These are phyloP conservation scores for Bujurquina vittata DNA, from an alignment of 2,113 vertebrate species.

Conservation along the genomic window DNA sequence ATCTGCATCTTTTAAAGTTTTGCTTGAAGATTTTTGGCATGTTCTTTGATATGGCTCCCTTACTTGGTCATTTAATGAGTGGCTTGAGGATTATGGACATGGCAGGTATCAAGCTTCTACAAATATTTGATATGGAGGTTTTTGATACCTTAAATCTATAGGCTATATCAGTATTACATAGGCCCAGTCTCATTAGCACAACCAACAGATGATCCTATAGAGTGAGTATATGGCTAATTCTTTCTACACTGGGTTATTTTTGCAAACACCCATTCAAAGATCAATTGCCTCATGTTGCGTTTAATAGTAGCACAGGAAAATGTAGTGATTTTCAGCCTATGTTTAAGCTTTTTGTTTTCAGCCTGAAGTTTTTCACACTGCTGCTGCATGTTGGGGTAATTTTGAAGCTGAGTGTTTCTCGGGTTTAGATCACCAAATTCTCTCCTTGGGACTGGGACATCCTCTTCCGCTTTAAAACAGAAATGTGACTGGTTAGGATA, in stretches of 20 bases:
- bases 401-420: neutral
- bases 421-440: neutral
- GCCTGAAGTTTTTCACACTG: neutral
- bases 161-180: neutral
- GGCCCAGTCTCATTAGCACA: neutral
- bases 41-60: neutral
- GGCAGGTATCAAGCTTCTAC: neutral
- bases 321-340: fast-evolving
- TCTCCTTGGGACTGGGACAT: neutral
- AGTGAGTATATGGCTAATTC: neutral
- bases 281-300: neutral
- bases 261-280: neutral
- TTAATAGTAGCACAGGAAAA: neutral
- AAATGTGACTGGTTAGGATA: neutral
- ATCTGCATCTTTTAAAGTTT: too few relatives aligned
- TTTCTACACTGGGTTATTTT: neutral
- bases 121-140: too few relatives aligned
- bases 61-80: neutral
- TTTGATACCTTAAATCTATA: neutral
- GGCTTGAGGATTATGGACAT: neutral
- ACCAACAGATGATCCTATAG: neutral
- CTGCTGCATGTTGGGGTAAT: neutral
- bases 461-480: neutral
- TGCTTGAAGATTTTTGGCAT: neutral
- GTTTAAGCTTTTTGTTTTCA: neutral